phyloP scores from a whole-genome alignment of 2,888 invertebrate genomes.

The Hypercompe scribonia region DNA sequence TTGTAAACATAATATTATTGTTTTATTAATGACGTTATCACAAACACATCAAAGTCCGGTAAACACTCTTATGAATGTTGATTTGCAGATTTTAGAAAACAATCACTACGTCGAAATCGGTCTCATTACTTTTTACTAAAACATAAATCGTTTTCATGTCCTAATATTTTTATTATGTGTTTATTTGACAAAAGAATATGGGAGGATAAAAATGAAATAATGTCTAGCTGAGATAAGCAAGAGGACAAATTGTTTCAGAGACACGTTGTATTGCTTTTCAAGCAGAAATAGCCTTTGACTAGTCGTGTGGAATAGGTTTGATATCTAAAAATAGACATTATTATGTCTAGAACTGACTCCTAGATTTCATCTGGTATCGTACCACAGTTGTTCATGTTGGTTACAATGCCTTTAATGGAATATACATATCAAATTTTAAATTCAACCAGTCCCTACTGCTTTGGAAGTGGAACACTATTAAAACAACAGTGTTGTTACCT shows the following conservation, averaged over 20 bases:
- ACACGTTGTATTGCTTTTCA: constrained; percentile 65
- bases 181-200: constrained; percentile 59
- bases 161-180: constrained; percentile 50
- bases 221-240: constrained; percentile 60
- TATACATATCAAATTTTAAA: neutral
- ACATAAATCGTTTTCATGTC: constrained; percentile 53
- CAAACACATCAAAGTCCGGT: neutral
- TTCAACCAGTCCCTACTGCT: neutral
- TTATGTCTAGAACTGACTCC: constrained; percentile 13
- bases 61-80: neutral
- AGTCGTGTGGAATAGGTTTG: constrained; percentile 57
- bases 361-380: constrained; percentile 22
- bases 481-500: neutral
- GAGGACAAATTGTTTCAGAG: constrained; percentile 60
- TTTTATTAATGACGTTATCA: too few relatives aligned
- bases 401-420: neutral
- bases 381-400: neutral
- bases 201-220: constrained; percentile 49
- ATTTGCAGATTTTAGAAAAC: neutral
- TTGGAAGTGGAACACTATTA: too few relatives aligned
- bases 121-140: constrained; percentile 29
- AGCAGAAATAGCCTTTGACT: constrained; percentile 68
- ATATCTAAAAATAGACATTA: constrained; percentile 54
- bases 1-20: too few relatives aligned
- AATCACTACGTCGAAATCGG: neutral